phyloP scores from a whole-genome alignment of 92 coral and sea anemone species.

The Porites divaricata region DNA sequence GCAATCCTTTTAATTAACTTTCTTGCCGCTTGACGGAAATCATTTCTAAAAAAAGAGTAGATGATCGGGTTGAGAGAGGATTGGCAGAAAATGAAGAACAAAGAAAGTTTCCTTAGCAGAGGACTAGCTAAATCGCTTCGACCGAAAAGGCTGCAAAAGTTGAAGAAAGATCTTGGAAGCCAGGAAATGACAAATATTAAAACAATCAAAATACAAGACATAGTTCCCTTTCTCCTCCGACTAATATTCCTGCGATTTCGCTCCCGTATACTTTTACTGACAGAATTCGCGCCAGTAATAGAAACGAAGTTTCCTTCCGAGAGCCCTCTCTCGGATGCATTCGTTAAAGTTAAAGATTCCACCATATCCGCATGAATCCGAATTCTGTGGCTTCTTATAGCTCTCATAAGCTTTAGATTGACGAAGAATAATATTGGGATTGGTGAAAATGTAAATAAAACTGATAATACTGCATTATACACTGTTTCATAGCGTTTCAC shows the following conservation, averaged over 20 bases:
- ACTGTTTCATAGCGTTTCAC: conserved; percentile 33
- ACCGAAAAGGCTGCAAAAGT: conserved; percentile 34
- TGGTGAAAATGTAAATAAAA: conserved; percentile 58
- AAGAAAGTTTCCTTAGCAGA: conserved; percentile 53
- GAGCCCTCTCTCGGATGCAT: neutral
- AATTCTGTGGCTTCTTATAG: conserved; percentile 52
- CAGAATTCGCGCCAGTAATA: neutral
- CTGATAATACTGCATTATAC: conserved; percentile 55
- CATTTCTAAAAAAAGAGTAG: conserved; percentile 65
- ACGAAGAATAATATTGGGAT: conserved; percentile 50
- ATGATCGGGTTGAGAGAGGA: conserved; percentile 71
- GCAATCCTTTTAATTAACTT: conserved; percentile 13
- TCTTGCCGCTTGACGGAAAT: conserved; percentile 73
- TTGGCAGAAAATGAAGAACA: conserved; percentile 66
- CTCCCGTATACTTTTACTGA: neutral
- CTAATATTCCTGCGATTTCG: conserved; percentile 5
- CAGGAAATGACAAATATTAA: conserved; percentile 61
- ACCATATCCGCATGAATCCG: conserved; percentile 25
- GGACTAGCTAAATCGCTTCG: conserved; percentile 3
- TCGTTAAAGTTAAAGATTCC: neutral
- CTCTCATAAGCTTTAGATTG: conserved; percentile 59
- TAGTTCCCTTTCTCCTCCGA: conserved; percentile 44
- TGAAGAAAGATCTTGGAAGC: conserved; percentile 65
- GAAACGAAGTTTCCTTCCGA: neutral
- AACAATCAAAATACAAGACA: conserved; percentile 63